phyloP scores from a whole-genome alignment of 1,140 invertebrate genomes.

The Brachionus koreanus region DNA sequence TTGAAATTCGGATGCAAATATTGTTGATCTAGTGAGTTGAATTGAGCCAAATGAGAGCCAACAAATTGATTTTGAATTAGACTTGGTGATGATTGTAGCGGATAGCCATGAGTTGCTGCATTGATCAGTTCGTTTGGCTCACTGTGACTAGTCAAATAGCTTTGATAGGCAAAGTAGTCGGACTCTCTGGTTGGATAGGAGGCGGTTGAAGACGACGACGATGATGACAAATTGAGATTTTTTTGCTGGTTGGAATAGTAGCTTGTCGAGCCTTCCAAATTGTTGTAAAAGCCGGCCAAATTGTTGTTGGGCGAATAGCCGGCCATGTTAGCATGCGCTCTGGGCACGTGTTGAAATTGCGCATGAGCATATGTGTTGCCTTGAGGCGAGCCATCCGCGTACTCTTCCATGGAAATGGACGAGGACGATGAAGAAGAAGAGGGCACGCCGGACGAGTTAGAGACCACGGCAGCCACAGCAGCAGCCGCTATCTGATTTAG shows the following conservation, averaged over 20 bases:
- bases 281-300: background rate
- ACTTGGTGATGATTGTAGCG: background rate
- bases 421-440: slow-evolving; percentile 33
- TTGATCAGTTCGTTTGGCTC: background rate
- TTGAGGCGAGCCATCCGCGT: background rate
- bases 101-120: background rate
- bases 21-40: background rate
- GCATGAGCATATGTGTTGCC: background rate
- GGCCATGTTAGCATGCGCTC: background rate
- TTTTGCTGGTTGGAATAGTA: background rate
- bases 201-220: slow-evolving; percentile 39
- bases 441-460: slow-evolving; percentile 5
- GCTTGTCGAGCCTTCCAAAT: background rate
- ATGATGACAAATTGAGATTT: slow-evolving; percentile 1
- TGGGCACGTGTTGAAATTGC: slow-evolving; percentile 5
- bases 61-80: background rate
- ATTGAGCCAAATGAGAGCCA: background rate
- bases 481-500: slow-evolving; percentile 35
- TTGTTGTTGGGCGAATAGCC: slow-evolving; percentile 29
- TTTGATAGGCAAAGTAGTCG: slow-evolving; percentile 38
- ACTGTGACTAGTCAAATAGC: background rate
- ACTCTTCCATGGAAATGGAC: slow-evolving; percentile 41
- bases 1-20: slow-evolving; percentile 20
- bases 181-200: slow-evolving; percentile 24
- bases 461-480: slow-evolving; percentile 30